Percentiles rank a stretch among this genome's conserved stretches.
phyloP scores from a whole-genome alignment of 2,797 vertebrate species.

The Acropternis orthonyx region DNA sequence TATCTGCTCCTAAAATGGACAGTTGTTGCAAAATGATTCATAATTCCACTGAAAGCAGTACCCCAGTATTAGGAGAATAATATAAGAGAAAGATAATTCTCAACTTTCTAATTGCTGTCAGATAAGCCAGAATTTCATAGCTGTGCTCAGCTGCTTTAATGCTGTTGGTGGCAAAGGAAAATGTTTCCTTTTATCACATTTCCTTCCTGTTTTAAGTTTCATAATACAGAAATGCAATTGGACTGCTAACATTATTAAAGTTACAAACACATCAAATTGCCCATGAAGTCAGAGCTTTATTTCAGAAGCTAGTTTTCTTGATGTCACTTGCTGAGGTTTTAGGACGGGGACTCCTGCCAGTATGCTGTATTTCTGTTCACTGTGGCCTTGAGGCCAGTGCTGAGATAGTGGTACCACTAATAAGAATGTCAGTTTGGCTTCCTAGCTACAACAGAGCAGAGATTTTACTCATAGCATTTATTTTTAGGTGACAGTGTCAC shows the following conservation, averaged over 20 bases:
- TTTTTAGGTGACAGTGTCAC: conserved; percentile 27
- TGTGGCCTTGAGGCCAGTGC: not conserved
- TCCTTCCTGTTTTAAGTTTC: not conserved
- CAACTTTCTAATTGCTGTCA: not conserved
- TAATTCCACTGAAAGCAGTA: not conserved
- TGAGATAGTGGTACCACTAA: not conserved
- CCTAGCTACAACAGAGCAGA: not conserved
- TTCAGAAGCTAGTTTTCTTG: not conserved
- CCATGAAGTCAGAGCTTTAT: not conserved
- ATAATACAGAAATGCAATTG: not conserved
- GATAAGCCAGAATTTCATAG: not conserved
- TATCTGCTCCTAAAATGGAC: not conserved
- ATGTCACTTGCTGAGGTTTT: not conserved
- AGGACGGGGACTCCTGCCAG: not conserved
- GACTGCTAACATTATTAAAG: not conserved
- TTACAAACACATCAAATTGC: not conserved
- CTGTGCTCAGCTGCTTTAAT: not conserved
- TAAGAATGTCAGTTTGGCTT: not conserved
- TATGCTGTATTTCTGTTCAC: not conserved
- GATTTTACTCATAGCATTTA: not conserved
- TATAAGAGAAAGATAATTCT: not conserved
- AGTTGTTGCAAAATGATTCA: not conserved
- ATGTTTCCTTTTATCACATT: not conserved
- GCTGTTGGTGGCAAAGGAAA: not conserved
- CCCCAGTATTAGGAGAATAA: not conserved